Percentiles rank a stretch among this genome's conserved stretches.
Conservation (phyloP, 64 coral and sea anemone species). For the Actinia tenebrosa region DNA sequence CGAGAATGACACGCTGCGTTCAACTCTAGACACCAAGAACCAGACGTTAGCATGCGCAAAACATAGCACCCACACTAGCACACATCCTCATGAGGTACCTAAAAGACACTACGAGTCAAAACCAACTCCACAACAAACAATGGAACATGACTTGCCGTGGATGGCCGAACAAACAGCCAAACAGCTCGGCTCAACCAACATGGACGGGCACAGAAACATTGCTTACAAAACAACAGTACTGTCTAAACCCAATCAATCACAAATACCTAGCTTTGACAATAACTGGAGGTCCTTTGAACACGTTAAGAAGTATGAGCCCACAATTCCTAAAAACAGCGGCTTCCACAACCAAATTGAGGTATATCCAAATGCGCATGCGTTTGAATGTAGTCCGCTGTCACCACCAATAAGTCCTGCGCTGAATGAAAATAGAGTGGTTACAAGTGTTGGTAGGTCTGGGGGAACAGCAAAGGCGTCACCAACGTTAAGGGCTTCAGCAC, state of each 20-base stretch:
- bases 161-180: background rate
- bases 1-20: constrained; percentile 47
- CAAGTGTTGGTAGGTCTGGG: background rate
- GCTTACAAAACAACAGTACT: background rate
- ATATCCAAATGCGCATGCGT: constrained; percentile 16
- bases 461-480: background rate
- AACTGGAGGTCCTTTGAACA: background rate
- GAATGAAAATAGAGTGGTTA: background rate
- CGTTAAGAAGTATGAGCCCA: constrained; percentile 13
- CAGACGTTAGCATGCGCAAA: background rate
- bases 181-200: background rate
- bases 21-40: background rate
- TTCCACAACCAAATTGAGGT: background rate
- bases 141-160: background rate
- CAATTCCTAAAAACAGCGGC: background rate
- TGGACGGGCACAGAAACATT: background rate
- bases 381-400: background rate
- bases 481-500: background rate
- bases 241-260: background rate
- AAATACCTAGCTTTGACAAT: background rate
- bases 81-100: background rate
- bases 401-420: constrained; percentile 6
- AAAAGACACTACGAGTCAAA: background rate
- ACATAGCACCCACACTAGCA: background rate
- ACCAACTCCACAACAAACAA: no score